phyloP scores from a whole-genome alignment of 2,113 vertebrate genomes.

The Alouatta palliata region DNA sequence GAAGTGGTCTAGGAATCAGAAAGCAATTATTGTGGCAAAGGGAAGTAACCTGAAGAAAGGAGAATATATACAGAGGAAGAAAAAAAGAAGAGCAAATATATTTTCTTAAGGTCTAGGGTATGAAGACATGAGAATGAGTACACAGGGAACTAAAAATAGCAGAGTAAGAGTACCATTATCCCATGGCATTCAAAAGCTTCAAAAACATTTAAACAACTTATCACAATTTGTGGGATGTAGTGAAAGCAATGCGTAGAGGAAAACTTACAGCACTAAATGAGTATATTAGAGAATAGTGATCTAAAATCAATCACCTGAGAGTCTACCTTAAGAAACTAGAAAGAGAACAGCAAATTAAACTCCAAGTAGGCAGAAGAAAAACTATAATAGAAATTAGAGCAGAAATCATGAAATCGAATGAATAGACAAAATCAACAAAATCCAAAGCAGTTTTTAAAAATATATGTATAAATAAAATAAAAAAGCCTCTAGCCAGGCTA shows the following conservation, averaged over 20 bases:
- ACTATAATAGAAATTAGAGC: not conserved
- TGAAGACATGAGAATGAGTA: not conserved
- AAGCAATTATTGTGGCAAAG: not conserved
- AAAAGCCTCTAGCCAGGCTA: not conserved
- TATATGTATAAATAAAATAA: no score
- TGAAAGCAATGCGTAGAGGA: not conserved
- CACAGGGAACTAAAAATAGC: not conserved
- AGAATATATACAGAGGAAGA: not conserved
- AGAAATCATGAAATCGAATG: not conserved
- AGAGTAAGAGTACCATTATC: not conserved
- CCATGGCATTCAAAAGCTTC: not conserved
- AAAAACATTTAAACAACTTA: not conserved
- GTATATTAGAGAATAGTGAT: not conserved
- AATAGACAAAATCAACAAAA: not conserved
- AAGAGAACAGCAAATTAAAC: not conserved
- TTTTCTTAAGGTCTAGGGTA: not conserved
- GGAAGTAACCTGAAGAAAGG: not conserved
- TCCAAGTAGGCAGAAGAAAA: not conserved
- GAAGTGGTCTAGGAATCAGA: not conserved
- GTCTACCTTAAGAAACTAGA: not conserved
- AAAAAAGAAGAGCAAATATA: not conserved
- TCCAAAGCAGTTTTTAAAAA: not conserved
- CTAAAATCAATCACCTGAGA: not conserved
- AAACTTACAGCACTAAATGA: not conserved
- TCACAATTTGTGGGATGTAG: not conserved